A percentile compares a stretch with the other conserved stretches of the same genome.
Conservation (phyloP, 2,888 invertebrate genomes). For the Drosophila rellima region DNA sequence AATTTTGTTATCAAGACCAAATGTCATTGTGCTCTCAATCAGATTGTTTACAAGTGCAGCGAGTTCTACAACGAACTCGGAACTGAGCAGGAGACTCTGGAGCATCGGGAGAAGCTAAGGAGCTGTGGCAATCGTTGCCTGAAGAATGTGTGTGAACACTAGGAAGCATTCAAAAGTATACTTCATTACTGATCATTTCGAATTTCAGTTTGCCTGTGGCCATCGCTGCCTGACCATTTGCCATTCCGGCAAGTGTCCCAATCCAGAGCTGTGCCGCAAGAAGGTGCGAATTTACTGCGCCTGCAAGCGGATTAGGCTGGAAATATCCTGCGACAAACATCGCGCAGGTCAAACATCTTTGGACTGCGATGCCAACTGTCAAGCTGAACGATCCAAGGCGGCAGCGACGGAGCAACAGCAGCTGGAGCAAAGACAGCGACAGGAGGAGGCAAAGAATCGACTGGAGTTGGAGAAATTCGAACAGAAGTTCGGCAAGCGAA, state of each 20-base stretch:
- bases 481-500: slow-evolving; percentile 91
- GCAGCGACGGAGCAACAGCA: slow-evolving; percentile 86
- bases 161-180: background rate
- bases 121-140: slow-evolving; percentile 95
- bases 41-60: slow-evolving; percentile 91
- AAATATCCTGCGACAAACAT: slow-evolving; percentile 89
- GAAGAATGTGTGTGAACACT: slow-evolving; percentile 88
- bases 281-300: slow-evolving; percentile 92
- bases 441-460: slow-evolving; percentile 88
- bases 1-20: slow-evolving; percentile 89
- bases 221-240: slow-evolving; percentile 92
- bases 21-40: slow-evolving; percentile 94
- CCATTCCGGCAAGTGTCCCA: slow-evolving; percentile 90
- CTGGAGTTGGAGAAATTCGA: slow-evolving; percentile 92
- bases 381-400: slow-evolving; percentile 87
- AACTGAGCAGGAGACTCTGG: slow-evolving; percentile 84
- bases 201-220: slow-evolving; percentile 90
- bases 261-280: slow-evolving; percentile 90
- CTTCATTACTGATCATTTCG: slow-evolving; percentile 1
- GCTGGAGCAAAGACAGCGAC: slow-evolving; percentile 87
- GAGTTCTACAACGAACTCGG: slow-evolving; percentile 88
- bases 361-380: slow-evolving; percentile 89
- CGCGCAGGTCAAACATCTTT: slow-evolving; percentile 85
- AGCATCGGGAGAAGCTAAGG: slow-evolving; percentile 71
- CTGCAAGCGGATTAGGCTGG: slow-evolving; percentile 92